Evolutionary conservation across 1,140 invertebrate genomes (phyloP).

Genomic region (Halictus rubicundus): DNA sequence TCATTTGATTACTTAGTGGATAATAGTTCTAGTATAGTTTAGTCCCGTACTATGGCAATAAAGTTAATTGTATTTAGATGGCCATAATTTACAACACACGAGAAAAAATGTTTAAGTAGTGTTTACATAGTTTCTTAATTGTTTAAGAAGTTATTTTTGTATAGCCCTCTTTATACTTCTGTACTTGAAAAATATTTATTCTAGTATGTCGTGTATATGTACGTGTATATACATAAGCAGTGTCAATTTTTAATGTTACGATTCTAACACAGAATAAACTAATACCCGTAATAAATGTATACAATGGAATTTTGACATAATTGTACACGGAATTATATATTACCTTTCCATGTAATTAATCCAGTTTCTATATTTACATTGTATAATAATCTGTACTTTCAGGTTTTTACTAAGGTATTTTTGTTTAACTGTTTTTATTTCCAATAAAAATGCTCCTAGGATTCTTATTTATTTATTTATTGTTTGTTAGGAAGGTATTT

Average conservation of each 20-base stretch:
- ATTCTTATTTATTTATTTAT: slow-evolving; percentile 8
- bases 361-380: slow-evolving; percentile 10
- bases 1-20: slow-evolving; percentile 5
- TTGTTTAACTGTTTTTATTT: not conserved
- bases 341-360: slow-evolving; percentile 50
- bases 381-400: slow-evolving; percentile 29
- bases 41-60: slow-evolving; percentile 55
- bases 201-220: slow-evolving; percentile 39
- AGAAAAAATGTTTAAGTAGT: not conserved
- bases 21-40: slow-evolving; percentile 26
- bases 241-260: slow-evolving; percentile 61
- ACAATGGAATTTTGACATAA: slow-evolving; percentile 46
- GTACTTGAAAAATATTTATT: slow-evolving; percentile 37
- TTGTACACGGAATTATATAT: slow-evolving; percentile 36
- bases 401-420: slow-evolving; percentile 27
- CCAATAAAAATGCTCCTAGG: slow-evolving; percentile 10
- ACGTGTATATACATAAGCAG: slow-evolving; percentile 53
- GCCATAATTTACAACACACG: slow-evolving; percentile 14
- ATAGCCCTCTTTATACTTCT: slow-evolving; percentile 34
- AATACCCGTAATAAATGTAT: slow-evolving; percentile 58
- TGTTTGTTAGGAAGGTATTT: slow-evolving; percentile 9
- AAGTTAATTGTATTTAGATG: slow-evolving; percentile 32
- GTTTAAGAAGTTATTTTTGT: slow-evolving; percentile 46
- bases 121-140: slow-evolving; percentile 19
- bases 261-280: slow-evolving; percentile 42